Conservation (phyloP, 2,888 invertebrate genomes). For the Limenitis arthemis region DNA sequence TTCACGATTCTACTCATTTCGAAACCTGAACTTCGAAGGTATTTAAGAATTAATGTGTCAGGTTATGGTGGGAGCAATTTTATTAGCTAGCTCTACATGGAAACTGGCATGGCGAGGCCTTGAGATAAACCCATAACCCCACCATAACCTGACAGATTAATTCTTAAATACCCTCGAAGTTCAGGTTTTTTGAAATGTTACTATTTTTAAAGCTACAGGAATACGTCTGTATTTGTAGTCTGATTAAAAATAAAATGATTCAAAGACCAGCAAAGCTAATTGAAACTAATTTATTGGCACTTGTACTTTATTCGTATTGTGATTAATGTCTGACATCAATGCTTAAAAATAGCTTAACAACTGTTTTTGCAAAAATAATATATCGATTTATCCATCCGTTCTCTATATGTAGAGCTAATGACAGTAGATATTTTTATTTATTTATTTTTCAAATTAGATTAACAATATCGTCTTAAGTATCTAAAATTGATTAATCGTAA, state of each 20-base stretch:
- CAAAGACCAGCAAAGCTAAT: constrained; percentile 2
- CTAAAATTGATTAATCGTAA: neutral
- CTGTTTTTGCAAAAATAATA: neutral
- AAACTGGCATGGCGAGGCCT: constrained; percentile 43
- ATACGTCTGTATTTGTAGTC: neutral
- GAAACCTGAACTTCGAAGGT: too few species aligned
- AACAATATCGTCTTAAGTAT: neutral
- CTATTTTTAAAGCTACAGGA: neutral
- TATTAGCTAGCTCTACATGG: constrained; percentile 26
- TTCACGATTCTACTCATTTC: too few species aligned
- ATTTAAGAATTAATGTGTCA: too few species aligned
- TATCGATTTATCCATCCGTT: too few species aligned
- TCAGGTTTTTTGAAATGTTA: neutral
- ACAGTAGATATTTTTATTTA: too few species aligned
- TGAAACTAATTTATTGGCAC: constrained; percentile 10
- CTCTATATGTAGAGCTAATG: too few species aligned
- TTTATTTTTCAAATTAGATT: too few species aligned
- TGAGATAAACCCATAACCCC: constrained; percentile 40
- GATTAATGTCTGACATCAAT: constrained; percentile 8
- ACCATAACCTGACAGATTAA: too few species aligned
- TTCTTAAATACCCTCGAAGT: too few species aligned
- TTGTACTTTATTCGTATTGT: neutral
- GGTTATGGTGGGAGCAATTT: neutral
- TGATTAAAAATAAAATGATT: constrained; percentile 1
- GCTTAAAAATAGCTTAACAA: constrained; percentile 1